Percentiles rank a stretch among this genome's conserved stretches.
These are phyloP conservation scores for Coracias cyanogaster DNA, from an alignment of 2,797 vertebrate genomes.

Conservation along the genomic window DNA sequence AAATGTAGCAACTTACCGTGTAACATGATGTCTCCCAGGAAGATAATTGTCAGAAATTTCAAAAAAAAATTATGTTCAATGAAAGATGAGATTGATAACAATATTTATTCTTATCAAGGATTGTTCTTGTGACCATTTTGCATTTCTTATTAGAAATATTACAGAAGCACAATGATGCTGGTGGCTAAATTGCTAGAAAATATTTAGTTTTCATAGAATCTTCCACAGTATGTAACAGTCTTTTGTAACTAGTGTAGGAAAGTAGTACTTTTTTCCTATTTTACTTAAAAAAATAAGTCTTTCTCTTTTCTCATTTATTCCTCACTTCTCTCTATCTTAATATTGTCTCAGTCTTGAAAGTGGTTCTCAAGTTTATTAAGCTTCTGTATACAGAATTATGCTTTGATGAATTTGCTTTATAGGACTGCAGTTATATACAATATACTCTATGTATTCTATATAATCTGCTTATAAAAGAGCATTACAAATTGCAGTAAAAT, in stretches of 20 bases:
- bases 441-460: too few relatives aligned
- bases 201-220: neutral
- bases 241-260: neutral
- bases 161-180: neutral
- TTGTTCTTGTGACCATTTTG: neutral
- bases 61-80: neutral
- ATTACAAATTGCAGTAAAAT: too few relatives aligned
- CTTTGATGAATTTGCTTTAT: too few relatives aligned
- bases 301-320: neutral
- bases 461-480: too few relatives aligned
- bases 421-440: too few relatives aligned
- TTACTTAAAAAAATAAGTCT: fast-evolving
- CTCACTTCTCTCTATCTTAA: neutral
- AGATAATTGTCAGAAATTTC: neutral
- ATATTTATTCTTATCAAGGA: neutral
- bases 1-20: neutral
- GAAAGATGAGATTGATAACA: neutral
- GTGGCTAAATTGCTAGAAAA: neutral
- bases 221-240: neutral
- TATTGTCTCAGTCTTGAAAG: neutral
- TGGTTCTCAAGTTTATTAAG: neutral
- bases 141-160: neutral
- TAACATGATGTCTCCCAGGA: neutral
- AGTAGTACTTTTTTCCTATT: neutral
- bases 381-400: too few relatives aligned